These are phyloP conservation scores for Dryas iulia DNA, from an alignment of 1,140 invertebrate species.

Conservation along the genomic window DNA sequence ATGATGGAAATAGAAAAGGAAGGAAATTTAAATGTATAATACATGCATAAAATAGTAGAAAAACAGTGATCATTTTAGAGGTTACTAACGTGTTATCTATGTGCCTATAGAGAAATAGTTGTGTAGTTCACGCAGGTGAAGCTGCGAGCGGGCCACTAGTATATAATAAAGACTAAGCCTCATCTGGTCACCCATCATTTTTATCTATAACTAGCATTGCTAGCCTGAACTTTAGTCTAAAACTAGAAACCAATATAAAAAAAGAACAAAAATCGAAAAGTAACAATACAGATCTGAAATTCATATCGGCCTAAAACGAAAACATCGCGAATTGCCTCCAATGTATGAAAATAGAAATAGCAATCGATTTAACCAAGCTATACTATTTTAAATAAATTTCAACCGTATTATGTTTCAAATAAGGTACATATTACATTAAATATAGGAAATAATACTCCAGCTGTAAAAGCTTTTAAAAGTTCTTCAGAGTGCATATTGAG, in stretches of 20 bases:
- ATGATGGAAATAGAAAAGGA: too few relatives aligned
- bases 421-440: not conserved
- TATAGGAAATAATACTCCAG: not conserved
- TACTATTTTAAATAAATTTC: not conserved
- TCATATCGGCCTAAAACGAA: constrained; percentile 1
- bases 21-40: too few relatives aligned
- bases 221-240: not conserved
- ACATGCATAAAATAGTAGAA: too few relatives aligned
- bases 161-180: too few relatives aligned
- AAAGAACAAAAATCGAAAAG: not conserved
- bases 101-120: too few relatives aligned
- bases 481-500: constrained; percentile 10
- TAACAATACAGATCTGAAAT: constrained; percentile 1
- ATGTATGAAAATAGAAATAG: constrained; percentile 3
- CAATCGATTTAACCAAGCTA: not conserved
- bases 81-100: too few relatives aligned
- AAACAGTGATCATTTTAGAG: too few relatives aligned
- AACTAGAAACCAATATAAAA: not conserved
- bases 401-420: not conserved
- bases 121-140: too few relatives aligned
- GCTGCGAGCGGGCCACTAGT: too few relatives aligned
- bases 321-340: not conserved
- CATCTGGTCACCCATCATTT: too few relatives aligned
- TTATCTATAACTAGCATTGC: too few relatives aligned
- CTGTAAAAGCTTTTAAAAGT: not conserved